A percentile compares a stretch with the other conserved stretches of the same genome.
Conservation (phyloP, 2,888 invertebrate genomes). For the Metacarcinus magister region DNA sequence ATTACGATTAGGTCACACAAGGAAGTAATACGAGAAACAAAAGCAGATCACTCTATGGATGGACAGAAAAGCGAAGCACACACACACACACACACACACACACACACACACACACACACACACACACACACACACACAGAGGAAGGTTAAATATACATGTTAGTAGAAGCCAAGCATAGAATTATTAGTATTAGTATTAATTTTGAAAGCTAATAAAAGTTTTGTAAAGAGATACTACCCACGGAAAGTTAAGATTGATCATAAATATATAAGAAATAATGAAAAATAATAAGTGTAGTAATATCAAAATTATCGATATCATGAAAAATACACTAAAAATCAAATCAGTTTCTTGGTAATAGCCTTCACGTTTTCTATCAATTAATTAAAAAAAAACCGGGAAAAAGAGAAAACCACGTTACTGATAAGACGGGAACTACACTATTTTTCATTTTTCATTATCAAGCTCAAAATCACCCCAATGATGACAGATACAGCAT, state of each 20-base stretch:
- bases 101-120: conserved; percentile 52
- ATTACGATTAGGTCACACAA: neutral
- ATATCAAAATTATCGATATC: neutral
- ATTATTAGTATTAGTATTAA: neutral
- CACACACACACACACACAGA: conserved; percentile 9
- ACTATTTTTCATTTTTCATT: too few species aligned
- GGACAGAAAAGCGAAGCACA: neutral
- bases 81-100: conserved; percentile 16
- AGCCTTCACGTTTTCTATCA: too few species aligned
- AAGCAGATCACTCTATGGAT: neutral
- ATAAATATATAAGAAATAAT: neutral
- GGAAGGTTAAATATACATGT: neutral
- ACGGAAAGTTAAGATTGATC: neutral
- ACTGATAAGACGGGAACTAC: too few species aligned
- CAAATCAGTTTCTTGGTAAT: too few species aligned
- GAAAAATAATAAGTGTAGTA: neutral
- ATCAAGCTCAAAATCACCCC: too few species aligned
- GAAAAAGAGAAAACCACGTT: too few species aligned
- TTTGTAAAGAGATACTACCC: too few species aligned
- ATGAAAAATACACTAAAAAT: neutral
- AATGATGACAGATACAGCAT: too few species aligned
- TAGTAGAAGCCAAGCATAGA: neutral
- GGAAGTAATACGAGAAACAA: neutral
- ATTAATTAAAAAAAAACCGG: too few species aligned
- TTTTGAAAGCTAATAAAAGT: neutral